Evolutionary conservation across 2,797 vertebrate species (phyloP).

Genomic region (Podargus strigoides): DNA sequence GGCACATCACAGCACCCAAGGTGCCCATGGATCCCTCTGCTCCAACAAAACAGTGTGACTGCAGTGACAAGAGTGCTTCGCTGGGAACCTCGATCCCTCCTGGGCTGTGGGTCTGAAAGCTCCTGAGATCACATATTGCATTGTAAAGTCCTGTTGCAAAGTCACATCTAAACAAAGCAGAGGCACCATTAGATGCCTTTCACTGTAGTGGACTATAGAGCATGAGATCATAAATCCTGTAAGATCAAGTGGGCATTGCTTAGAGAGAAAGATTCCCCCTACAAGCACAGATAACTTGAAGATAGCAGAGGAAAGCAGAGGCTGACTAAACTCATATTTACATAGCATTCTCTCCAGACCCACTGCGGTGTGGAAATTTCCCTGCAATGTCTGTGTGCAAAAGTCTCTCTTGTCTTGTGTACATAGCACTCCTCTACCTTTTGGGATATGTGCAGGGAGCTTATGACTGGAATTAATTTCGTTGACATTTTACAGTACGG

Average conservation of each 20-base stretch:
- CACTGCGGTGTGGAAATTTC: neutral
- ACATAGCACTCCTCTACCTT: conserved; percentile 28
- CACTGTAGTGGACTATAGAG: neutral
- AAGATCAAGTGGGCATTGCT: neutral
- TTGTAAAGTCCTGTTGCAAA: neutral
- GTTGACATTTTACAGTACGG: neutral
- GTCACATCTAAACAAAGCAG: neutral
- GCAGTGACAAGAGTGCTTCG: rapidly evolving
- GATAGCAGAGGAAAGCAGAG: neutral
- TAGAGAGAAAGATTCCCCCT: neutral
- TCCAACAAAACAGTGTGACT: rapidly evolving
- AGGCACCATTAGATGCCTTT: neutral
- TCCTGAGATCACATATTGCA: neutral
- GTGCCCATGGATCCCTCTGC: neutral
- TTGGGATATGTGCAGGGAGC: neutral
- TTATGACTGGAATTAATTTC: neutral
- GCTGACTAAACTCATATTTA: neutral
- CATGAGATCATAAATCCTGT: neutral
- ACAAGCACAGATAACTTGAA: neutral
- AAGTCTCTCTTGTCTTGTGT: conserved; percentile 20
- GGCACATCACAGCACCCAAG: neutral
- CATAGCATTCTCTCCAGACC: neutral
- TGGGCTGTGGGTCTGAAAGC: neutral
- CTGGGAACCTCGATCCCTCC: neutral
- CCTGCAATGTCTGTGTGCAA: neutral